Evolutionary conservation across 2,888 invertebrate species (phyloP).

Genomic region (Mesorhabditis sp.): DNA sequence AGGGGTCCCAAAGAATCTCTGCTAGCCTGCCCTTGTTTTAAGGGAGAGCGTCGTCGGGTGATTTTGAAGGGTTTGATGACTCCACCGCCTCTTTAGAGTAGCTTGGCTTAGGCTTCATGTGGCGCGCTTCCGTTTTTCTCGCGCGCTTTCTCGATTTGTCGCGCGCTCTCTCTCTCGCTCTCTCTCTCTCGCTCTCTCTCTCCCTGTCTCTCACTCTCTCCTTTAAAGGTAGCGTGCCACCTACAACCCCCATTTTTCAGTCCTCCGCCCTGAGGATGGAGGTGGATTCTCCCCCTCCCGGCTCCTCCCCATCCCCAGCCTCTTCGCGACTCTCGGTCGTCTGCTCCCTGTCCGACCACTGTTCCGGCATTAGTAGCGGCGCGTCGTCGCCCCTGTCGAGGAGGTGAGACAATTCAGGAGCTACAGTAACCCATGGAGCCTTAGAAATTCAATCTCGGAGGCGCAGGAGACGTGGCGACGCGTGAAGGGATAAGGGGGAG

Average conservation of each 20-base stretch:
- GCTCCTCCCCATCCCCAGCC: constrained; percentile 20
- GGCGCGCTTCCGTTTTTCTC: background rate
- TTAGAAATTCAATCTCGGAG: constrained; percentile 2
- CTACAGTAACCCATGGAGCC: too few relatives aligned
- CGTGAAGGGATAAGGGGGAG: constrained; percentile 7
- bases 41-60: too few relatives aligned
- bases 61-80: too few relatives aligned
- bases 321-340: constrained; percentile 39
- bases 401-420: background rate
- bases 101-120: too few relatives aligned
- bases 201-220: background rate
- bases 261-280: constrained; percentile 23
- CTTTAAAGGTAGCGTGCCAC: too few relatives aligned
- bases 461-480: constrained; percentile 3
- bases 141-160: background rate
- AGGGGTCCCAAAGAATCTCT: too few relatives aligned
- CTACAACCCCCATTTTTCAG: too few relatives aligned
- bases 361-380: background rate
- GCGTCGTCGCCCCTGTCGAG: background rate
- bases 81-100: too few relatives aligned
- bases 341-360: constrained; percentile 28
- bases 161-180: background rate
- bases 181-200: background rate
- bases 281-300: constrained; percentile 26
- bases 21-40: too few relatives aligned